phyloP scores from a whole-genome alignment of 1,140 invertebrate species.

The Brachionus koreanus region DNA sequence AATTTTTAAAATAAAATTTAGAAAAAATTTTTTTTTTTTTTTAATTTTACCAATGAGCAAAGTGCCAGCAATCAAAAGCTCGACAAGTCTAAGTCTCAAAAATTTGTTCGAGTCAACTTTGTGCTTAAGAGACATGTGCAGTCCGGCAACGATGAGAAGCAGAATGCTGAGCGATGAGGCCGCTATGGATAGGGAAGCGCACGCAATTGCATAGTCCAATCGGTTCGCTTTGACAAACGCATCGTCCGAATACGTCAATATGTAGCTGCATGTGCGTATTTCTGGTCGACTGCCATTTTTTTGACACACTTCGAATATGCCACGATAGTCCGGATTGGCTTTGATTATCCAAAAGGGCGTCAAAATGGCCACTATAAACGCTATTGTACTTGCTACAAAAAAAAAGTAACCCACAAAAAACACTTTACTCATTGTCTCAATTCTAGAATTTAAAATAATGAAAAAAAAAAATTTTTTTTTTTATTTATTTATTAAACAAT shows the following conservation, averaged over 20 bases:
- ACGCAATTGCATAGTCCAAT: slow-evolving; percentile 25
- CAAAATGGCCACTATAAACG: slow-evolving; percentile 42
- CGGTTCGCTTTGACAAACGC: background rate
- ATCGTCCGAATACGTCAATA: slow-evolving; percentile 25
- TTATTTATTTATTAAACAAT: background rate
- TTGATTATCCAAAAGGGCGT: slow-evolving; percentile 43
- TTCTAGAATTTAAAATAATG: background rate
- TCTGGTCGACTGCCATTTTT: background rate
- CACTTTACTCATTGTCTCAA: slow-evolving; percentile 35
- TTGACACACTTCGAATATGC: slow-evolving; percentile 33
- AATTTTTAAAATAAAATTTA: background rate
- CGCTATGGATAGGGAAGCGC: slow-evolving; percentile 21
- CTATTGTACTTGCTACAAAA: slow-evolving; percentile 33
- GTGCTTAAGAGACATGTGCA: background rate
- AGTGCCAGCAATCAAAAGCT: slow-evolving; percentile 34
- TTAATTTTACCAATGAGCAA: slow-evolving; percentile 30
- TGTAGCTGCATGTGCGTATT: slow-evolving; percentile 10
- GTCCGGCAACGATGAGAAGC: background rate
- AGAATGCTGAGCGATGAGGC: slow-evolving; percentile 21
- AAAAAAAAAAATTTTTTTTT: background rate
- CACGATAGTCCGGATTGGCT: slow-evolving; percentile 20
- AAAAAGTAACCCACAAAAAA: slow-evolving; percentile 41
- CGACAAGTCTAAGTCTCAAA: background rate
- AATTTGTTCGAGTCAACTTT: background rate
- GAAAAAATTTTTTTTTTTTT: background rate